Conservation (phyloP, 1,140 invertebrate genomes). For the Drosophila teissieri region DNA sequence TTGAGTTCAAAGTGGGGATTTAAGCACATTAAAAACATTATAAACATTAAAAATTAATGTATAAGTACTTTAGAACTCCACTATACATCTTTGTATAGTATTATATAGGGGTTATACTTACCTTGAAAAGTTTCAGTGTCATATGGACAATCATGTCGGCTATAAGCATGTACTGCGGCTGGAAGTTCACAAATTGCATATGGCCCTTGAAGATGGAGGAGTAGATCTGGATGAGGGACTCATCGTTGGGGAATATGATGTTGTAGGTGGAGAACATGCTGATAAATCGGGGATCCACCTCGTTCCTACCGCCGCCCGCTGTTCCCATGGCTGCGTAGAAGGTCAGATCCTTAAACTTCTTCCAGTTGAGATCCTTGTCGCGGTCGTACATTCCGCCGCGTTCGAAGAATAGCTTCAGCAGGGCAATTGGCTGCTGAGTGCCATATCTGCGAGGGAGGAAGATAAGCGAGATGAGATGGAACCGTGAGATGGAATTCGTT, state of each 20-base stretch:
- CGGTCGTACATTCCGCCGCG: constrained; percentile 94
- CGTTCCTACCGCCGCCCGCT: constrained; percentile 91
- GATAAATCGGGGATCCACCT: constrained; percentile 94
- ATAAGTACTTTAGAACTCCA: too few relatives aligned
- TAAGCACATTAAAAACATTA: too few relatives aligned
- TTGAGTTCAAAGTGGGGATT: too few relatives aligned
- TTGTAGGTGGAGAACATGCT: constrained; percentile 95
- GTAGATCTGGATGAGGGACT: constrained; percentile 93
- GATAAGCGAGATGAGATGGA: background rate
- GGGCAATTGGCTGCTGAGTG: constrained; percentile 95
- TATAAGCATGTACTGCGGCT: constrained; percentile 88
- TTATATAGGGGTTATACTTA: constrained; percentile 55
- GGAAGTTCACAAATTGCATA: constrained; percentile 87
- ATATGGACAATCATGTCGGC: constrained; percentile 89
- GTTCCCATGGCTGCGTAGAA: constrained; percentile 92
- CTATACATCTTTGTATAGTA: too few relatives aligned
- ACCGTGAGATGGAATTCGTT: background rate
- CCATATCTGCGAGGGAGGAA: constrained; percentile 89
- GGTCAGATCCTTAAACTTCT: constrained; percentile 92
- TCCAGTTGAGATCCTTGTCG: constrained; percentile 96
- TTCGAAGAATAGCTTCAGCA: constrained; percentile 94
- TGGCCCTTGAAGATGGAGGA: constrained; percentile 92
- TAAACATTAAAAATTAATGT: too few relatives aligned
- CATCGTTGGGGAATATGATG: constrained; percentile 91
- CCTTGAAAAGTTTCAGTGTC: constrained; percentile 93